A percentile compares a stretch with the other conserved stretches of the same genome.
Evolutionary conservation across 1,140 invertebrate genomes (phyloP).

Genomic region (Drosophila miranda): DNA sequence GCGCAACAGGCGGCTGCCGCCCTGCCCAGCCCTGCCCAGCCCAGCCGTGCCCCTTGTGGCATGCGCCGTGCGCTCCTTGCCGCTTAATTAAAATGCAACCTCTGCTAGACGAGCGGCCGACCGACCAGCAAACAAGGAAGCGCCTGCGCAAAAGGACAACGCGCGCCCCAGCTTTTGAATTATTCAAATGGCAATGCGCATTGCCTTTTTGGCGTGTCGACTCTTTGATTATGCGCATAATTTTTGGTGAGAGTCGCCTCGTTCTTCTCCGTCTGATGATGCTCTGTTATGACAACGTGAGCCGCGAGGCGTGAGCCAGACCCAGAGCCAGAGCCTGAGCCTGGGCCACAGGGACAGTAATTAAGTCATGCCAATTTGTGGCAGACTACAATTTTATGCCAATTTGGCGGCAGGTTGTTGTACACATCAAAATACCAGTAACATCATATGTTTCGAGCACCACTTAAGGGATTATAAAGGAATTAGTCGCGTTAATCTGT

Average conservation of each 20-base stretch:
- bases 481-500: too few species aligned
- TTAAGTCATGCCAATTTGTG: conserved; percentile 74
- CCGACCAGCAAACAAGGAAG: conserved; percentile 33
- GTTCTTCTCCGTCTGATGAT: conserved; percentile 17
- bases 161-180: conserved; percentile 67
- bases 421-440: too few species aligned
- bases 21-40: conserved; percentile 18
- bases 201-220: conserved; percentile 73
- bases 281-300: conserved; percentile 46
- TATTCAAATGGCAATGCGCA: conserved; percentile 71
- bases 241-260: conserved; percentile 36
- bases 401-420: conserved; percentile 18
- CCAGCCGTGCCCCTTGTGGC: conserved; percentile 46
- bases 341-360: conserved; percentile 48
- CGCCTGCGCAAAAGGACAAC: conserved; percentile 78
- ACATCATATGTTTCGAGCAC: too few species aligned
- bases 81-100: conserved; percentile 77
- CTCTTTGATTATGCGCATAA: conserved; percentile 81
- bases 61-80: conserved; percentile 57
- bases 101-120: conserved; percentile 30
- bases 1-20: conserved; percentile 63
- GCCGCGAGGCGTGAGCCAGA: conserved; percentile 23
- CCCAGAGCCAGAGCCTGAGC: too few species aligned
- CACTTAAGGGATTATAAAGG: too few species aligned
- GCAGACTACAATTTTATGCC: conserved; percentile 17